Base-by-base conservation (phyloP, 2,113 vertebrate species). In the Hemicordylus capensis region DNA sequence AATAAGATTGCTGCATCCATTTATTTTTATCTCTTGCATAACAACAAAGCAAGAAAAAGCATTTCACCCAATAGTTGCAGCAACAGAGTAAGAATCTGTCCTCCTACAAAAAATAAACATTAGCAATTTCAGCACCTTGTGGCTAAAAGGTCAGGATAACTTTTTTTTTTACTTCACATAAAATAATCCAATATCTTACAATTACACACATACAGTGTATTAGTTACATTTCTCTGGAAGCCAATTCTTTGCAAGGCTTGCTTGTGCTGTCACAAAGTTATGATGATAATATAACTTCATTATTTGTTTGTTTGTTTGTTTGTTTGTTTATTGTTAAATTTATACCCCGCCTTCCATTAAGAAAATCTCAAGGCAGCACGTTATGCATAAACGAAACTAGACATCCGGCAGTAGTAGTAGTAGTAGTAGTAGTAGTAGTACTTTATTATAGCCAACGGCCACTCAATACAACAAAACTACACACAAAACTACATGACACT, bases 1-100 rank as follows among this genome's bases (percentile, higher is more conserved):
- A 63, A 82, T 88, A 37, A 77, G 85, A 90, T 89, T 88, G 74
- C 42, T 17, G 81, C 88, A 86, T 86, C 80, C 80, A 56, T 88
- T 72, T 15, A 90, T 86, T 76, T 80, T 81, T 70, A 77, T 69
- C 64, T 89, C 78, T 63, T 89, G 61, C 7, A 87, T 14, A 84
- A 89, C 14, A 89, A n/a, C n/a, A n/a, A n/a, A n/a, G 14, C 39
- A 79, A 80, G 61, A 37, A 28, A n/a, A 5, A 87, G 15, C 89
- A 42, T 26, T 89, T 61, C 73, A 82, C 39, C 34, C 58, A 59
- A 20, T 46, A 92, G 81, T 15, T 90, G 46, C 39, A 26, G 78
- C 66, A 75, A 58, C 22, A 92, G 77, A 22, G 42, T 26, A 14
- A 28, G 83, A 83, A 85, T 83, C 64, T 86, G n/a, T 85, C 61